A percentile compares a stretch with the other conserved stretches of the same genome.
phyloP scores from a whole-genome alignment of 2,113 vertebrate genomes.

The Coptodon rendalli region DNA sequence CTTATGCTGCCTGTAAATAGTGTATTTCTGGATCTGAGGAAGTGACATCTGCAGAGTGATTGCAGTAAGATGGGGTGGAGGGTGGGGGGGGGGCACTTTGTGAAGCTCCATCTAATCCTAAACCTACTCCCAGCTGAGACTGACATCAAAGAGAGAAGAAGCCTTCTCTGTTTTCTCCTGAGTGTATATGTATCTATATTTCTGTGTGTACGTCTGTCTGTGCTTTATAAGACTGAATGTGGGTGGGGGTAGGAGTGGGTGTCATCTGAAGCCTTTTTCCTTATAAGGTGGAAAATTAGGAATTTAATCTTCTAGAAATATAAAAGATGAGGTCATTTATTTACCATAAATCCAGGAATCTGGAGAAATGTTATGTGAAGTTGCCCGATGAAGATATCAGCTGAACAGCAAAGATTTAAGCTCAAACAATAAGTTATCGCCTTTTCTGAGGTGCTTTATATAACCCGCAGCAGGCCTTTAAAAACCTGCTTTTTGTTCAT shows the following conservation, averaged over 20 bases:
- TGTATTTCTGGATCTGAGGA: neutral
- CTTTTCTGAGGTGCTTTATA: neutral
- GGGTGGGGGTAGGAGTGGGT: neutral
- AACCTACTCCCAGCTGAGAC: conserved; percentile 4
- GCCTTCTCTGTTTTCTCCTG: neutral
- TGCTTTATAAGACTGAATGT: neutral
- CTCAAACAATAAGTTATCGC: neutral
- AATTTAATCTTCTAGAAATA: neutral
- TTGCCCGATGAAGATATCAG: neutral
- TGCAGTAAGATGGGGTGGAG: neutral
- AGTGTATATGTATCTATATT: neutral
- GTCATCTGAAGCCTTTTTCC: neutral
- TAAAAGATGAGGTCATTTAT: neutral
- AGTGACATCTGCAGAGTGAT: neutral
- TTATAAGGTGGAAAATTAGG: neutral
- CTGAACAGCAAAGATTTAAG: neutral
- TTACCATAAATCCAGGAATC: neutral
- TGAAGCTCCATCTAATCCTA: conserved; percentile 2
- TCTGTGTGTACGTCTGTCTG: neutral
- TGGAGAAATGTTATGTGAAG: neutral
- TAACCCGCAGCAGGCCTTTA: neutral
- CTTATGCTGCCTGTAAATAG: neutral
- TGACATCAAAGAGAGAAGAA: conserved; percentile 18
- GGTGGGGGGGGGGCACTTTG: neutral
- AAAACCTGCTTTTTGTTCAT: neutral